phyloP scores from a whole-genome alignment of 2,797 vertebrate genomes.

The Microtus californicus region DNA sequence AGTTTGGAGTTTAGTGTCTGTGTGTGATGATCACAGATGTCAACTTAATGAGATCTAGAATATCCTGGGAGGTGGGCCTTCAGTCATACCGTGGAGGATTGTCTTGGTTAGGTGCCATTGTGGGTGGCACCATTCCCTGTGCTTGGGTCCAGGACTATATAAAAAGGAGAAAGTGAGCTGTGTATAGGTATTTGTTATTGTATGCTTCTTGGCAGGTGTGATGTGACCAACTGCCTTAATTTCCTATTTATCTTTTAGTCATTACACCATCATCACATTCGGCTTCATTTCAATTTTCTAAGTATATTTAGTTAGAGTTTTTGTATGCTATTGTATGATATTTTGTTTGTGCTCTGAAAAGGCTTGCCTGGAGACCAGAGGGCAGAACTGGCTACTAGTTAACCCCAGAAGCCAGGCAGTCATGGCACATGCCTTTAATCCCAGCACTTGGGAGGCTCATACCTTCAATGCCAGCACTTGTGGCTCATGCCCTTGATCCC shows the following conservation, averaged over 20 bases:
- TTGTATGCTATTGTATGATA: too few species aligned
- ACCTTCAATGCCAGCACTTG: too few species aligned
- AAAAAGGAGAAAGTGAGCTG: neutral
- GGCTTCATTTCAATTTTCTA: too few species aligned
- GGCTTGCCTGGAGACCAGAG: too few species aligned
- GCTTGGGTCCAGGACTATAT: neutral
- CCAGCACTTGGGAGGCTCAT: too few species aligned
- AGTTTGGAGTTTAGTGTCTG: constrained; percentile 63
- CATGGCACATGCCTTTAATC: too few species aligned
- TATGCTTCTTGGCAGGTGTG: neutral
- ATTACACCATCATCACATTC: too few species aligned
- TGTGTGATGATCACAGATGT: neutral
- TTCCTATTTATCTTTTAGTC: neutral
- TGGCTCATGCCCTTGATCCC: too few species aligned
- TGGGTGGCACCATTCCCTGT: neutral
- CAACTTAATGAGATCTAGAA: neutral
- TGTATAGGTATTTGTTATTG: neutral
- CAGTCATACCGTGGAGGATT: neutral
- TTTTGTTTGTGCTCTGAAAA: too few species aligned
- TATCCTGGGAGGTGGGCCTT: neutral
- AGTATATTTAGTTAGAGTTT: too few species aligned
- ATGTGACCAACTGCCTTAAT: neutral
- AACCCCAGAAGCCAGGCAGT: too few species aligned
- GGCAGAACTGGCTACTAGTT: too few species aligned
- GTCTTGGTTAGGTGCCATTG: neutral